Evolutionary conservation across 2,797 vertebrate genomes (phyloP), one percentile per base, ranked within the genome.

Genomic region (Apogon talboti): DNA sequence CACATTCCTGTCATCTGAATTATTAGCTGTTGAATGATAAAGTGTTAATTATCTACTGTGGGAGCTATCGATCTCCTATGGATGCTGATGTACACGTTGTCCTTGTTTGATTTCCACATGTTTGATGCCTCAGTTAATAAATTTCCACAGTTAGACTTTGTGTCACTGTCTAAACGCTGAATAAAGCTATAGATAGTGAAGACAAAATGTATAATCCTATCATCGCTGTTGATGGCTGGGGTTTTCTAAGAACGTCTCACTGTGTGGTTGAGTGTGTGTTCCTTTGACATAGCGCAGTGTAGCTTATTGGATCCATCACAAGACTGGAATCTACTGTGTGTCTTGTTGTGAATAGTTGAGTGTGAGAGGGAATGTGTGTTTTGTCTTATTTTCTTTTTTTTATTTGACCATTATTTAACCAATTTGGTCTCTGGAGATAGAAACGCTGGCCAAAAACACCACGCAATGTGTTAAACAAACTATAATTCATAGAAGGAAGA

Each of bases 81-180:
- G 61, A 48, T 48, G 50, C 45, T 75, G 78, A 71, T 6, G 35
- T 65, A 59, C 42, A 41, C 38, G 18, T n/a, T 44, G 65, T 74
- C 48, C 56, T 74, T 53, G 50, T 63, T 38, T 53, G 2, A 28
- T 3, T 12, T 44, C 42, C 55, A 51, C n/a, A 58, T 61, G 68
- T 73, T 59, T 43, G 54, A 72, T 60, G 35, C 7, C 24, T 62
- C 13, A 35, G 55, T 68, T 83, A 76, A 83, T 71, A 21, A 82
- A 53, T 71, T 52, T 38, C 71, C 47, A 24, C 19, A 37, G 53
- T 60, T 24, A 11, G 10, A 60, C 49, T 45, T 16, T 66, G 28
- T 70, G 35, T 46, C 43, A 14, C 12, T 45, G 55, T 41, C n/a
- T 46, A 46, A 51, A 66, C 9, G 13, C 42, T 57, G 48, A 55